Percentiles rank a stretch among this genome's conserved stretches.
Evolutionary conservation across 2,113 vertebrate species (phyloP).

Genomic region (Psephotus haematonotus): DNA sequence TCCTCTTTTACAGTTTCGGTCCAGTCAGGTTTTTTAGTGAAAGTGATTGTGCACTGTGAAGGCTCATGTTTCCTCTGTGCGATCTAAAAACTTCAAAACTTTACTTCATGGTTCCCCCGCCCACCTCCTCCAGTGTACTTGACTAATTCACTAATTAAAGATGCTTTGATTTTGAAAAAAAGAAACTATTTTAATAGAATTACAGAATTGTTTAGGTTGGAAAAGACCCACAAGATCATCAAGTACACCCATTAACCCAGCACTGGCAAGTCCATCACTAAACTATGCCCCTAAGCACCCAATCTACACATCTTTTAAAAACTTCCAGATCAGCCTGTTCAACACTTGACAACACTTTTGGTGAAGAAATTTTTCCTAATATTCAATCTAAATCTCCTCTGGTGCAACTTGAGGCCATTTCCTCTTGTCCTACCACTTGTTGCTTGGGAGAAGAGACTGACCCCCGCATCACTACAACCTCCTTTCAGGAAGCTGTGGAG

Average conservation of each 20-base stretch:
- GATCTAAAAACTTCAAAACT: neutral
- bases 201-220: neutral
- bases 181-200: neutral
- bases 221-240: neutral
- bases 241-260: neutral
- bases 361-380: neutral
- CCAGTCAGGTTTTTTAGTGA: neutral
- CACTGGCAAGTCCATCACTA: neutral
- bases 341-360: neutral
- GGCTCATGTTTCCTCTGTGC: neutral
- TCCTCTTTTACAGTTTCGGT: neutral
- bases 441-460: fast-evolving
- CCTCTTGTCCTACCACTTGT: fast-evolving
- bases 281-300: neutral
- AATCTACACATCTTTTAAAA: neutral
- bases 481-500: neutral
- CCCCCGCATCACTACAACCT: neutral
- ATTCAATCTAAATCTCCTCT: neutral
- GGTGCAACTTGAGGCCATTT: neutral
- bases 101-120: neutral
- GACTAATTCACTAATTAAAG: neutral
- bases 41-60: neutral
- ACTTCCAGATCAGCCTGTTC: neutral
- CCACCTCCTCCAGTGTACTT: neutral
- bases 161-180: neutral